Percentiles rank a stretch among this genome's conserved stretches.
phyloP scores from a whole-genome alignment of 2,888 invertebrate species.

The Lypha dubia region DNA sequence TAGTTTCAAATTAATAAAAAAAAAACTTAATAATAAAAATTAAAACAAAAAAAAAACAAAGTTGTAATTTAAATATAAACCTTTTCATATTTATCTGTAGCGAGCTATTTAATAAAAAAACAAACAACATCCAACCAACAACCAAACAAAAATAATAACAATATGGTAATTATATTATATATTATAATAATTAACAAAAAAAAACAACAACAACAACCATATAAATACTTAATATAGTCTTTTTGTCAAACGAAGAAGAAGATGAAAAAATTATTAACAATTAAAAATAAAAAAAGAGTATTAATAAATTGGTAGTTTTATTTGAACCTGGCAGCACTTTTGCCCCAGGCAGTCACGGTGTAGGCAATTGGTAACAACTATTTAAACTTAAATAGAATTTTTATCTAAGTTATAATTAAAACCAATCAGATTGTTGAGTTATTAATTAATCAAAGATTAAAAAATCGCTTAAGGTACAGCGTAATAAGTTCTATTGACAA shows the following conservation, averaged over 20 bases:
- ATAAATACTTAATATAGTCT: slow-evolving; percentile 23
- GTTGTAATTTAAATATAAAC: slow-evolving; percentile 62
- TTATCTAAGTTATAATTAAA: too few species aligned
- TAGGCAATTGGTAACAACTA: too few species aligned
- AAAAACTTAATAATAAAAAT: slow-evolving; percentile 47
- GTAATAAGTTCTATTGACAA: too few species aligned
- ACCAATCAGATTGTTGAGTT: too few species aligned
- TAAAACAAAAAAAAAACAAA: slow-evolving; percentile 36
- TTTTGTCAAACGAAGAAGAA: slow-evolving; percentile 54
- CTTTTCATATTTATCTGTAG: slow-evolving; percentile 69
- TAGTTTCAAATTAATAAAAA: slow-evolving; percentile 56
- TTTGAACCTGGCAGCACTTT: slow-evolving; percentile 3
- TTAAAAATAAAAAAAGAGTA: slow-evolving; percentile 2
- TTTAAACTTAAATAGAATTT: too few species aligned
- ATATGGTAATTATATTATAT: slow-evolving; percentile 59
- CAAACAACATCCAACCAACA: too few species aligned
- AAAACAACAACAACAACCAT: too few species aligned
- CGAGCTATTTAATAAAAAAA: slow-evolving; percentile 57
- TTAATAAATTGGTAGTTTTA: slow-evolving; percentile 8
- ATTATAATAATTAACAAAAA: slow-evolving; percentile 50
- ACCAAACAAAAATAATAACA: slow-evolving; percentile 44
- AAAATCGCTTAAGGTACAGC: too few species aligned
- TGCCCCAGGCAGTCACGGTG: too few species aligned
- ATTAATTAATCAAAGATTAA: too few species aligned
- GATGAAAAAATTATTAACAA: slow-evolving; percentile 45